Percentiles rank a stretch among this genome's conserved stretches.
Conservation (phyloP, 2,113 vertebrate species). For the Arenaria interpres region DNA sequence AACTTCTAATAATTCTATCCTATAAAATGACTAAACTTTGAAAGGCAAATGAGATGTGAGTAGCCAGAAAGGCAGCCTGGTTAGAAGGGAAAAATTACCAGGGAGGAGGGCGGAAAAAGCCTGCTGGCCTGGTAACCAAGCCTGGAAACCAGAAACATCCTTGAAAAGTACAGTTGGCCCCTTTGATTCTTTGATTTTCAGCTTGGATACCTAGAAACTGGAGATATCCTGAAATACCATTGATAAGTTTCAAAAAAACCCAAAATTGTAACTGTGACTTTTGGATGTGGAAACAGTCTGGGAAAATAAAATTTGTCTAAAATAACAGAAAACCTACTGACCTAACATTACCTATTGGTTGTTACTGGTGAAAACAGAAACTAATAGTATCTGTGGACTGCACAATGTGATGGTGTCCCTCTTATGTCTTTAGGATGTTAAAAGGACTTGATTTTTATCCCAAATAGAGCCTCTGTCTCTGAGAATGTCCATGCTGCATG, state of each 20-base stretch:
- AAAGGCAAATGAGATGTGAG: background rate
- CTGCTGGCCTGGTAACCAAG: background rate
- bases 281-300: background rate
- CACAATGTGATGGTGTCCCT: background rate
- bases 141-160: background rate
- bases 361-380: background rate
- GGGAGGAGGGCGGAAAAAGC: background rate
- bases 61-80: background rate
- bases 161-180: background rate
- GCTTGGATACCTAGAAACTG: background rate
- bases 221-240: background rate
- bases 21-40: background rate
- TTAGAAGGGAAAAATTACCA: background rate
- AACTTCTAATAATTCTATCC: background rate
- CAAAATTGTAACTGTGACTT: background rate
- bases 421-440: background rate
- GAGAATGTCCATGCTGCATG: background rate
- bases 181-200: background rate
- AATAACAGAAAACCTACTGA: background rate
- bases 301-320: background rate
- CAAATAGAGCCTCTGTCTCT: background rate
- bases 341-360: background rate
- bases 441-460: background rate
- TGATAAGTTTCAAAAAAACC: accelerated
- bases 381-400: background rate